Conservation (phyloP, 2,888 invertebrate genomes). For the Drosophila rellima region DNA sequence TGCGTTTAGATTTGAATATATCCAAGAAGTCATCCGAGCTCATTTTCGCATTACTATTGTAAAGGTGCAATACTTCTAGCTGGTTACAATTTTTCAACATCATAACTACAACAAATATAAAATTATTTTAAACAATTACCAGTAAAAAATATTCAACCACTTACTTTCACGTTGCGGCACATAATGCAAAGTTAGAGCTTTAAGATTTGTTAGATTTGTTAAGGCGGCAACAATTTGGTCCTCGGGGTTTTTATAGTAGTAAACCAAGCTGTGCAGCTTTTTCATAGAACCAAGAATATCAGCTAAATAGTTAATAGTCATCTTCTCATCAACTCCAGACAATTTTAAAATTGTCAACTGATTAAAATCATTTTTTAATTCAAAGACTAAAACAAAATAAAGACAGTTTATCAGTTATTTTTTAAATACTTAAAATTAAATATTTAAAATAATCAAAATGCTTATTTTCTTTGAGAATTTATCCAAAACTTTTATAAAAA, state of each 20-base stretch:
- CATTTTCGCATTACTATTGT: conserved; percentile 1
- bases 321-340: conserved; percentile 13
- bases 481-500: no score
- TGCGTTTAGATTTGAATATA: conserved; percentile 17
- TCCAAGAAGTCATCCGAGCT: conserved; percentile 18
- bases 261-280: conserved; percentile 14
- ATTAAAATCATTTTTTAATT: conserved; percentile 9
- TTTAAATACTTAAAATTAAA: not conserved
- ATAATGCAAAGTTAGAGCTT: conserved; percentile 22
- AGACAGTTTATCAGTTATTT: not conserved
- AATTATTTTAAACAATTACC: not conserved
- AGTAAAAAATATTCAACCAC: not conserved
- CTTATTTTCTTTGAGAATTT: no score
- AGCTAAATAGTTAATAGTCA: conserved; percentile 1
- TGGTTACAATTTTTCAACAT: conserved; percentile 17
- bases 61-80: conserved; percentile 22
- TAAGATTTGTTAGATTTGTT: conserved; percentile 6
- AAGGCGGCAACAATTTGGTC: conserved; percentile 11
- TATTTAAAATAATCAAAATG: no score
- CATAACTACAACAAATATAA: conserved; percentile 12
- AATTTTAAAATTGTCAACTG: conserved; percentile 29
- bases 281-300: conserved; percentile 12
- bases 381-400: conserved; percentile 7
- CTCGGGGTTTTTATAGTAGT: not conserved
- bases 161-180: conserved; percentile 22